Evolutionary conservation across 37 sponge, comb jelly and placozoan species (phyloP), one percentile per base, ranked within the genome.

Genomic region (Haliclona indistincta): DNA sequence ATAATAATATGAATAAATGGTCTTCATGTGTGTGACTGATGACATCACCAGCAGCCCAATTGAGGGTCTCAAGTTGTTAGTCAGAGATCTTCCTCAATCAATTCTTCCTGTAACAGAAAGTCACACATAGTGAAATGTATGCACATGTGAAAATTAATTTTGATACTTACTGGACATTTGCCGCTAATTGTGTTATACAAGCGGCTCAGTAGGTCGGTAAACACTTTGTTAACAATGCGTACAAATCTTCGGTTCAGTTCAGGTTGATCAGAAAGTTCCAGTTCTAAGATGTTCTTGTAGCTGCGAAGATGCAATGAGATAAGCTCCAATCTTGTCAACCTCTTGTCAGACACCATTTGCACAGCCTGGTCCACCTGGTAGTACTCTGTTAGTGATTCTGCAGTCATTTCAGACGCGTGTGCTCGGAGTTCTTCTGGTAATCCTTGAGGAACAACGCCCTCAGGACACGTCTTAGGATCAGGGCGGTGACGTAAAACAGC

Each of bases 221-320:
- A 58, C 7, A 58, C 25, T 11, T 6, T 7, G n/a, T 58, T 58
- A 58, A 58, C 11, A 20, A 25, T 25, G 22, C 60, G 6, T 6
- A n/a, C 11, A 8, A 58, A 58, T 58, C 60, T 11, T 20, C n/a
- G 26, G 6, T 20, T 25, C 7, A 58, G 60, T 20, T 6, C 60
- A 11, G 22, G 25, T 6, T n/a, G 39, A n/a, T 58, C 71, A 4
- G n/a, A 6, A 23, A 70, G 41, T 2, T 84, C 77, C 13, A 63
- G 56, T 5, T 70, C 55, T 20, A 84, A 53, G 44, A 84, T 68
- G 25, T 84, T 84, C 4, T 38, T 0, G 55, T 42, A 84, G 37
- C 77, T 75, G 20, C 76, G n/a, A 43, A 75, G 23, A 63, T 84
- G 43, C 30, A 84, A 15, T 19, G 41, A 11, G 1, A 70, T 49